Evolutionary conservation across 1,140 invertebrate genomes (phyloP), one percentile per base, ranked within the genome.

Genomic region (Lethrus apterus): DNA sequence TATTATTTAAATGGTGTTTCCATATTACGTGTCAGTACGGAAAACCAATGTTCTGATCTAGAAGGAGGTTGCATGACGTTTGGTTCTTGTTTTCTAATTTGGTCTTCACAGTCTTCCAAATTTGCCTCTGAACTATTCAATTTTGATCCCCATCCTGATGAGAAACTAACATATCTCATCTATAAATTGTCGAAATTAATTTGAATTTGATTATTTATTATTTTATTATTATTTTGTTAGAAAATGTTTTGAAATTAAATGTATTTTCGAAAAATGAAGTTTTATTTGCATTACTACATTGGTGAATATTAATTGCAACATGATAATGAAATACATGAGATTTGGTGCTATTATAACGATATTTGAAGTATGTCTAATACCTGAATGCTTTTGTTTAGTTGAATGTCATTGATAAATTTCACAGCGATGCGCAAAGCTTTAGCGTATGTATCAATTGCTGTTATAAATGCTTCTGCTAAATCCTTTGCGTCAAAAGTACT

Each of bases 31-130:
- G 46, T 46, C n/a, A 52, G 26, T 5, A 52, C 40, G 4, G 30
- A 26, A 10, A 36, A 48, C 45, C 50, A 52, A 40, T 52, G 50
- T 11, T 52, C 40, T 4, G 45, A 48, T 11, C 42, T 18, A 14
- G 44, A 35, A 14, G 44, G 30, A 26, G 46, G 41, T 44, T 33
- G 41, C 15, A 15, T 23, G 19, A 36, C 21, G 32, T 31, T 31
- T 9, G 15, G 46, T 30, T 24, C 42, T 48, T 18, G 50, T 49
- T 41, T 58, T 54, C 49, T 57, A 14, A 50, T 38, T 40, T 62
- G 73, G 44, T 75, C 73, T 62, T 80, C 72, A 48, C 69, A 78
- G 49, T 81, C 78, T 47, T 80, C 77, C 48, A 81, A 63, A 20
- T 69, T 70, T 2, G 78, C 69, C 36, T 75, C 72, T 23, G 70